Percentiles rank a stretch among this genome's conserved stretches.
Evolutionary conservation across 2,797 vertebrate species (phyloP).

Genomic region (Tragopan temminckii): DNA sequence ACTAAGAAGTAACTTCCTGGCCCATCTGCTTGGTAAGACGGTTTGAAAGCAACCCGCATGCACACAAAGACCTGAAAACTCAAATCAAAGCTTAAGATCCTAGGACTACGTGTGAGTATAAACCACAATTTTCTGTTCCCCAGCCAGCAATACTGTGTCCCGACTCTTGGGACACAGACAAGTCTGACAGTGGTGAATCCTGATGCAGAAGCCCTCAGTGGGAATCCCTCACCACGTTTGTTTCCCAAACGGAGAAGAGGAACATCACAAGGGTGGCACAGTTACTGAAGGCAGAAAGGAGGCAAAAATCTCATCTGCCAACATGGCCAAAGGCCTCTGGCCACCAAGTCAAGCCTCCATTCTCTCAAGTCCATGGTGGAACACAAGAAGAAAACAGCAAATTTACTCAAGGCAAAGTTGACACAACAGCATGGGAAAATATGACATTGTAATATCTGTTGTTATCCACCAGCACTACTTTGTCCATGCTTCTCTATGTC

Average conservation of each 20-base stretch:
- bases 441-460: not conserved
- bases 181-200: not conserved
- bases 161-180: rapidly evolving
- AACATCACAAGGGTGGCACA: rapidly evolving
- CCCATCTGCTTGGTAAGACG: not conserved
- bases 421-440: not conserved
- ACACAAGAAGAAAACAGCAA: not conserved
- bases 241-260: not conserved
- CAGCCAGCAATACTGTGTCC: not conserved
- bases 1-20: not conserved
- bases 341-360: not conserved
- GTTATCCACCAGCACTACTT: not conserved
- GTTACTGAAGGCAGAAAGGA: not conserved
- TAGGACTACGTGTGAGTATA: rapidly evolving
- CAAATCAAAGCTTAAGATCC: not conserved
- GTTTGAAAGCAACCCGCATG: not conserved
- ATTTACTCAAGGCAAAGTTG: not conserved
- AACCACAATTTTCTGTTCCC: not conserved
- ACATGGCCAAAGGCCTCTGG: not conserved
- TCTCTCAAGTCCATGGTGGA: not conserved
- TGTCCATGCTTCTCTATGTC: not conserved
- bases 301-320: not conserved
- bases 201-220: rapidly evolving
- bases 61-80: rapidly evolving
- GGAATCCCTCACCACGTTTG: not conserved